Evolutionary conservation across 2,113 vertebrate genomes (phyloP).

Genomic region (Callopanchax toddi): DNA sequence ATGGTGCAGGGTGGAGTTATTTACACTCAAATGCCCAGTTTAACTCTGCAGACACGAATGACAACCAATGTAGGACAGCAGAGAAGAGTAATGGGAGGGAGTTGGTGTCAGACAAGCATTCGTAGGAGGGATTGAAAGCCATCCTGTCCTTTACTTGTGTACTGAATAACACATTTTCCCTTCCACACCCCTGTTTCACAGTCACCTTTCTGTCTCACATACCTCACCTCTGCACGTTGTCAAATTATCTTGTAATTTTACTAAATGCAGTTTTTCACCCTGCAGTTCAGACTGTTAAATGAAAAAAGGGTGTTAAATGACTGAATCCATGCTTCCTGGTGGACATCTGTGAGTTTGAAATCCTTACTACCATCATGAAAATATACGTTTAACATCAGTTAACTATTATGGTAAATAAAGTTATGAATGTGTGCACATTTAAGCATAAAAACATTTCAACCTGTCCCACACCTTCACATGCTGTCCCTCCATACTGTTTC

Average conservation of each 20-base stretch:
- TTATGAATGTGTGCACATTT: too few species aligned
- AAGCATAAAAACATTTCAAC: neutral
- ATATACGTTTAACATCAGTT: too few species aligned
- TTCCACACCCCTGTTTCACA: slow-evolving; percentile 4
- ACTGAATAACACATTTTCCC: slow-evolving; percentile 21
- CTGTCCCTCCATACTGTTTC: slow-evolving; percentile 44
- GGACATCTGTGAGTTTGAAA: slow-evolving; percentile 72
- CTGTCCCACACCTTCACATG: neutral
- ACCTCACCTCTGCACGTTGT: neutral
- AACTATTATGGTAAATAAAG: too few species aligned
- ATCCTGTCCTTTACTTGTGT: slow-evolving; percentile 30
- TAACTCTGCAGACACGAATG: slow-evolving; percentile 17
- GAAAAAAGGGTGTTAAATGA: slow-evolving; percentile 71
- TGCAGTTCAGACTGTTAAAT: slow-evolving; percentile 51
- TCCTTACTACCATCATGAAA: neutral
- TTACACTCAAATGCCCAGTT: slow-evolving; percentile 49
- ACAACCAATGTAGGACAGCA: slow-evolving; percentile 49
- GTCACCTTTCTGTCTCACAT: neutral
- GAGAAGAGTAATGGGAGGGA: slow-evolving; percentile 51
- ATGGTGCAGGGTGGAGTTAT: slow-evolving; percentile 51
- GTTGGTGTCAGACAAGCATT: slow-evolving; percentile 39
- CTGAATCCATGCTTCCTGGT: slow-evolving; percentile 69
- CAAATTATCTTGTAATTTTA: slow-evolving; percentile 6
- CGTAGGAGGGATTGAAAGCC: slow-evolving; percentile 56
- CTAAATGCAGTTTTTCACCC: slow-evolving; percentile 53